These are phyloP conservation scores for Torymus auratus DNA, from an alignment of 2,888 invertebrate genomes.

Conservation along the genomic window DNA sequence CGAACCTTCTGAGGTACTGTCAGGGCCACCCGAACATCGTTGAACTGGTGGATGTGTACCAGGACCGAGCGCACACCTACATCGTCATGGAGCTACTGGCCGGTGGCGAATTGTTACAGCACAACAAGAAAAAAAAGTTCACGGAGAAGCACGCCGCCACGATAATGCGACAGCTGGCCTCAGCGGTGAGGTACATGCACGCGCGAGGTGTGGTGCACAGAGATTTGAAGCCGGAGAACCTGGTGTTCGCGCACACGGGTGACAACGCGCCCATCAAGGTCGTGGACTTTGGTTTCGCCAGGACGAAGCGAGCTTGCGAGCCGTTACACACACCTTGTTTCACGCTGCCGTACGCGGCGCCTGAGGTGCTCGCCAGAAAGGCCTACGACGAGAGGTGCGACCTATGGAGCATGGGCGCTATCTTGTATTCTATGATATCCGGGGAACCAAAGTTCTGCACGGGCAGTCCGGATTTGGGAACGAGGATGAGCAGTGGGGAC, in stretches of 20 bases:
- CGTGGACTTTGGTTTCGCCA: slow-evolving; percentile 97
- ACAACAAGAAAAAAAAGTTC: slow-evolving; percentile 81
- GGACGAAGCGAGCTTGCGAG: slow-evolving; percentile 82
- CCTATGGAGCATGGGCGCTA: slow-evolving; percentile 96
- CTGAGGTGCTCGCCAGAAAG: slow-evolving; percentile 88
- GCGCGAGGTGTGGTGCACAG: slow-evolving; percentile 90
- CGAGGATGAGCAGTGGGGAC: slow-evolving; percentile 87
- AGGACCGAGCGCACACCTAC: slow-evolving; percentile 91
- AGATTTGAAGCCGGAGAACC: slow-evolving; percentile 94
- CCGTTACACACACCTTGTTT: slow-evolving; percentile 91
- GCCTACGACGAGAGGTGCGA: slow-evolving; percentile 96
- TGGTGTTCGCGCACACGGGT: slow-evolving; percentile 81
- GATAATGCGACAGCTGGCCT: slow-evolving; percentile 88
- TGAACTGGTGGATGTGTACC: slow-evolving; percentile 87
- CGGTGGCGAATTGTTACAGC: slow-evolving; percentile 89
- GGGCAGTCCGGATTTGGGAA: slow-evolving; percentile 85
- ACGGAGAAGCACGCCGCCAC: slow-evolving; percentile 88
- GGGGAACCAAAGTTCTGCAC: slow-evolving; percentile 92
- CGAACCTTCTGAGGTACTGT: slow-evolving; percentile 87
- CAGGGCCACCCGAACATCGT: slow-evolving; percentile 95
- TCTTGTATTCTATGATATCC: slow-evolving; percentile 91
- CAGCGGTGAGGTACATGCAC: slow-evolving; percentile 92
- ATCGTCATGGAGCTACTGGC: slow-evolving; percentile 90
- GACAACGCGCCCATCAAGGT: slow-evolving; percentile 86
- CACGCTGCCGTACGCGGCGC: slow-evolving; percentile 96